Conservation (phyloP, 2,888 invertebrate species). For the Sphaeridia pumilis region DNA sequence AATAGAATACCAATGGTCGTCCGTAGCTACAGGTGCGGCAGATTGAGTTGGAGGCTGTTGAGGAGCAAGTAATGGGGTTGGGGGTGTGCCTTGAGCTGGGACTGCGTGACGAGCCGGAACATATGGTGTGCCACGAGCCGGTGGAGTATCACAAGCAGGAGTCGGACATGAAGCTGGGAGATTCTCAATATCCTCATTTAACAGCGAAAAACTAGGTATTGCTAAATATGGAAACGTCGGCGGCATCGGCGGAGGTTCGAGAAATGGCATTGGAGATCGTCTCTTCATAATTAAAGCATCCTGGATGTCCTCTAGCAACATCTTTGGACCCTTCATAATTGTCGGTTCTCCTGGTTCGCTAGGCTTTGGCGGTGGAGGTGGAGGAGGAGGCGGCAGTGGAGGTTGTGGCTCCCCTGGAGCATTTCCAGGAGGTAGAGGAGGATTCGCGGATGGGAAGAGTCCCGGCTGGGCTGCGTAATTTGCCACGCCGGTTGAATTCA, state of each 20-base stretch:
- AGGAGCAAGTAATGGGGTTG: too few species aligned
- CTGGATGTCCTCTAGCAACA: background rate
- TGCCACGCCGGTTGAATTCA: too few species aligned
- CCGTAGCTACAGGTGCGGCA: background rate
- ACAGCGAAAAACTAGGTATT: constrained; percentile 3
- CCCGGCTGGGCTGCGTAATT: background rate
- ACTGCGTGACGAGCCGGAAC: too few species aligned
- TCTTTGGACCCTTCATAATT: background rate
- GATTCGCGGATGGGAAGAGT: background rate
- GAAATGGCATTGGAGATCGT: background rate
- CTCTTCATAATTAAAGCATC: background rate
- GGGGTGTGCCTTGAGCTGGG: too few species aligned
- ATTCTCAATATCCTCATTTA: too few species aligned
- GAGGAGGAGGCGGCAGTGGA: background rate
- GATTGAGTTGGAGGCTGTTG: too few species aligned
- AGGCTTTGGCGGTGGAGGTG: background rate
- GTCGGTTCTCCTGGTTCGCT: background rate
- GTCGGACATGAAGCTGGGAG: background rate
- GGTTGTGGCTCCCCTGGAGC: background rate
- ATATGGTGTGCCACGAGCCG: constrained; percentile 3
- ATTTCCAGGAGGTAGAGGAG: background rate
- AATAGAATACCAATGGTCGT: background rate
- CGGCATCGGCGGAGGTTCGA: constrained; percentile 26
- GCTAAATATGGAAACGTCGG: constrained; percentile 29
- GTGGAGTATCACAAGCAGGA: constrained; percentile 13